Conservation (phyloP, 2,888 invertebrate genomes). For the Xanthia togata region DNA sequence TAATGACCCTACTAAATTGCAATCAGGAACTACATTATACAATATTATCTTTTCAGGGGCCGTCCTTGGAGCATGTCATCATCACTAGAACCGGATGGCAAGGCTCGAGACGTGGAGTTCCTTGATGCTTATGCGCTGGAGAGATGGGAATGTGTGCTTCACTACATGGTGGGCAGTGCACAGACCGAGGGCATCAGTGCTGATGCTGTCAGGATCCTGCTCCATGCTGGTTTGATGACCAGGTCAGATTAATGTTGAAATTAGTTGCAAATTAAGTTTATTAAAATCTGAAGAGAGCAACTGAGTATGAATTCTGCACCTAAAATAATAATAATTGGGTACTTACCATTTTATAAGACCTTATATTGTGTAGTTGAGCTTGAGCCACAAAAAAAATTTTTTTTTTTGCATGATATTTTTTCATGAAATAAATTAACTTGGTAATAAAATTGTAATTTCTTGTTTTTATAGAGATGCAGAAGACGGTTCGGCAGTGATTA, state of each 20-base stretch:
- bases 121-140: slow-evolving; percentile 97
- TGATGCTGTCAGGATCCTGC: slow-evolving; percentile 97
- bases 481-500: slow-evolving; percentile 96
- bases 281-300: not conserved
- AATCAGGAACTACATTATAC: not conserved
- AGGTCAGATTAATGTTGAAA: slow-evolving; percentile 83
- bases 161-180: slow-evolving; percentile 98
- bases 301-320: not conserved
- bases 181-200: slow-evolving; percentile 97
- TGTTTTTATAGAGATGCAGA: slow-evolving; percentile 92
- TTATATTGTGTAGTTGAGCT: not conserved
- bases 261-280: not conserved
- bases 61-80: slow-evolving; percentile 97
- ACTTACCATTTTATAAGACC: not conserved
- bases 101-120: slow-evolving; percentile 96
- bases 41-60: slow-evolving; percentile 89
- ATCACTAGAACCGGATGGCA: slow-evolving; percentile 95
- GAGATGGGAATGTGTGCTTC: slow-evolving; percentile 98
- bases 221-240: slow-evolving; percentile 98
- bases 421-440: not conserved
- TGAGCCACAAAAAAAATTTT: too few relatives aligned
- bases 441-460: not conserved
- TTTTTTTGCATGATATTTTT: too few relatives aligned
- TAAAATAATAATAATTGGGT: not conserved
- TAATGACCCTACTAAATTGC: not conserved